Evolutionary conservation across 53 echinoderm and acorn worm genomes (phyloP), one percentile per base, ranked within the genome.

Genomic region (Echinometra lucunter): DNA sequence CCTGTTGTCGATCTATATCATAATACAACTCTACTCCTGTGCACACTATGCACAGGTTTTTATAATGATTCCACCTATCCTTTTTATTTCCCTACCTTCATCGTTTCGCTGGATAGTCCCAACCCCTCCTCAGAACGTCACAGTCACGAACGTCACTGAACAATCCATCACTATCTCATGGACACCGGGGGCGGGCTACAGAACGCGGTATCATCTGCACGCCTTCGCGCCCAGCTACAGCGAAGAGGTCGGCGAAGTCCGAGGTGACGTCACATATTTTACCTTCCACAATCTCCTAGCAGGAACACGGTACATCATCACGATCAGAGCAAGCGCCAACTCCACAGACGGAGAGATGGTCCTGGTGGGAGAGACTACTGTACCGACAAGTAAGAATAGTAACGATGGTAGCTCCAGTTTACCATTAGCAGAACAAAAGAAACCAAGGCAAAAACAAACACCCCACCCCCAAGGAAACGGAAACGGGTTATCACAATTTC

Each of bases 201-300:
- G 78, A 27, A 92, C 92, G 55, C 92, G 60, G 0, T 92, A 92
- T 53, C 55, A 35, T 32, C 92, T 92, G 35, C 92, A 78, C 21
- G 92, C 92, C 32, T 57, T 28, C 13, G 92, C 92, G 35, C 44
- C 72, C 1, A 45, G 69, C 11, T 55, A 92, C 78, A 92, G 55
- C 38, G 92, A 92, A 25, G 92, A 92, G 78, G 78, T 92, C 7
- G 92, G 92, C 21, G 56, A 56, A 44, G 92, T 92, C 0, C 92
- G 15, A 6, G 92, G 75, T 47, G 75, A 92, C 92, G 78, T 78
- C 92, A 92, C 92, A 45, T 1, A 75, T 32, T 92, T 92, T 74
- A 92, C 92, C 2, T 92, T 92, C 92, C 92, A 92, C 38, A 92
- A 92, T 78, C 92, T 92, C 34, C 32, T 92, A 57, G 53, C 92